A percentile compares a stretch with the other conserved stretches of the same genome.
Conservation (phyloP, 1,140 invertebrate species). For the Calliopsis andreniformis region DNA sequence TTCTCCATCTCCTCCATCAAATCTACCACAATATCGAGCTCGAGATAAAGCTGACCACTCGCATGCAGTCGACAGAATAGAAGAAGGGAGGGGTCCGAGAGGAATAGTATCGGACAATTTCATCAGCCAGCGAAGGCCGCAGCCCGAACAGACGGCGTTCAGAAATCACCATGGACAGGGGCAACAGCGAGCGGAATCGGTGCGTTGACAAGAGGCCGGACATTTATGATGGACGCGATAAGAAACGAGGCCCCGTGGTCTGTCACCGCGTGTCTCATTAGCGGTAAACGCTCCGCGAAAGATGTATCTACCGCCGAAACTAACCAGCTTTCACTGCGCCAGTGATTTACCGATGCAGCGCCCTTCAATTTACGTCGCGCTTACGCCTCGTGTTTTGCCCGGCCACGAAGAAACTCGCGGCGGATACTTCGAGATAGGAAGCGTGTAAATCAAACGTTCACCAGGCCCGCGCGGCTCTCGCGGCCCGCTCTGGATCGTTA, state of each 20-base stretch:
- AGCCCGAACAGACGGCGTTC: constrained; percentile 14
- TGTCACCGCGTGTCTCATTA: constrained; percentile 73
- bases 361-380: constrained; percentile 38
- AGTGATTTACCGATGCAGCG: constrained; percentile 55
- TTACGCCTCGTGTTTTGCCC: constrained; percentile 14
- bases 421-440: constrained; percentile 48
- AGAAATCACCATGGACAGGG: constrained; percentile 12
- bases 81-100: neutral
- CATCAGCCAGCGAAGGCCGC: constrained; percentile 23
- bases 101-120: constrained; percentile 51
- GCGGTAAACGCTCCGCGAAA: constrained; percentile 62
- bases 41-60: too few species aligned
- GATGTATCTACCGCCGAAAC: constrained; percentile 63
- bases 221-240: constrained; percentile 73
- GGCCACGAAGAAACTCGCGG: constrained; percentile 12
- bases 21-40: too few species aligned
- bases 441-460: constrained; percentile 59
- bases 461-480: constrained; percentile 34
- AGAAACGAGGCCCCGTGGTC: constrained; percentile 64
- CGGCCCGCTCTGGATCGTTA: constrained; percentile 55
- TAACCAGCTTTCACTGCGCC: constrained; percentile 55
- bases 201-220: constrained; percentile 28
- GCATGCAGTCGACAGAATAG: too few species aligned
- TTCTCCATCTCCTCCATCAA: too few species aligned
- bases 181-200: constrained; percentile 35